These are phyloP conservation scores for Tragelaphus buxtoni DNA, from an alignment of 2,113 vertebrate genomes.

Conservation along the genomic window DNA sequence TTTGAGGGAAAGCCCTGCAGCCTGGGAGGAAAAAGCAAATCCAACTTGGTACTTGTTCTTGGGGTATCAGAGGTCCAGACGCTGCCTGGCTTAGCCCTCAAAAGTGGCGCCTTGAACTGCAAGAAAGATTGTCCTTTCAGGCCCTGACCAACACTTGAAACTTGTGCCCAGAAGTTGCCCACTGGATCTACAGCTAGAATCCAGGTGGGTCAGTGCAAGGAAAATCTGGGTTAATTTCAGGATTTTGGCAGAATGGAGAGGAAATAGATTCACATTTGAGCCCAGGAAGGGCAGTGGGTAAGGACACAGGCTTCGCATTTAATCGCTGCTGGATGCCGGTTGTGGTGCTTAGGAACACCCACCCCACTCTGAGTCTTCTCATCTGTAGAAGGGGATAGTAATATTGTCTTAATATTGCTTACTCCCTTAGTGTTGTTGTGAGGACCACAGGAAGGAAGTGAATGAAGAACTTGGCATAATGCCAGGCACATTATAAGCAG, in stretches of 20 bases:
- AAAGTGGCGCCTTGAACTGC: neutral
- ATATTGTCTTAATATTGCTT: neutral
- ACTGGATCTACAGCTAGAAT: neutral
- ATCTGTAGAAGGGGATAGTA: neutral
- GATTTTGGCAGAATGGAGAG: neutral
- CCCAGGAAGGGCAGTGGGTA: neutral
- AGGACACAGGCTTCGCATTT: neutral
- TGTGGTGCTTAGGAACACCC: neutral
- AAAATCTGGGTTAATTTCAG: neutral
- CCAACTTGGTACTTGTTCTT: neutral
- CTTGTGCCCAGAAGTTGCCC: neutral
- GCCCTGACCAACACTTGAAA: neutral
- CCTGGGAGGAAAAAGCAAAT: neutral
- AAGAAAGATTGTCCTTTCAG: neutral
- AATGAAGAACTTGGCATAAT: neutral
- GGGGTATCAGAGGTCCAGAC: neutral
- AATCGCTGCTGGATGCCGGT: neutral
- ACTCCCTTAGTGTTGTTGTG: neutral
- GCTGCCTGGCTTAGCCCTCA: neutral
- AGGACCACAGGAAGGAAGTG: neutral
- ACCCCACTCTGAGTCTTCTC: neutral
- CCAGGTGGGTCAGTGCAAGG: neutral
- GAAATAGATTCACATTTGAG: neutral
- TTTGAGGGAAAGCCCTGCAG: neutral
- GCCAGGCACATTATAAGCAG: neutral